Conservation (phyloP, 2,888 invertebrate species). For the Melieria omissa region DNA sequence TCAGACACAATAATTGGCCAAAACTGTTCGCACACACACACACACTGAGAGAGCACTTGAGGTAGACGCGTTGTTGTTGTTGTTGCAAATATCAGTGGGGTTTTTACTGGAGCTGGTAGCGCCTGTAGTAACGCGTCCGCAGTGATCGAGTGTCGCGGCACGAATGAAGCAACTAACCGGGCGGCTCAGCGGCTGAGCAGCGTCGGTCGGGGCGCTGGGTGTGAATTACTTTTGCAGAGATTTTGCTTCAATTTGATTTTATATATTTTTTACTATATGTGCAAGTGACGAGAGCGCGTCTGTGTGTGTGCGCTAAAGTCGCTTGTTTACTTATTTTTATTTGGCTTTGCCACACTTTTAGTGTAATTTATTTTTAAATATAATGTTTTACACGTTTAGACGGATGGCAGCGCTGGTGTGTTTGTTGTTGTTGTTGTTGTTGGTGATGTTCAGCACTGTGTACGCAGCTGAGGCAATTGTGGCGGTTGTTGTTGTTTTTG, state of each 20-base stretch:
- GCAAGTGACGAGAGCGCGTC: not conserved
- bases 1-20: not conserved
- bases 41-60: too few relatives aligned
- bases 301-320: not conserved
- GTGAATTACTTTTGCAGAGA: slow-evolving; percentile 3
- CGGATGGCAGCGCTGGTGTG: slow-evolving; percentile 10
- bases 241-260: not conserved
- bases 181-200: not conserved
- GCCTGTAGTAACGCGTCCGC: slow-evolving; percentile 49
- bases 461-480: not conserved
- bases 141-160: slow-evolving; percentile 51
- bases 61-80: too few relatives aligned
- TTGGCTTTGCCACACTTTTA: not conserved
- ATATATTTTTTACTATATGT: not conserved
- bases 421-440: slow-evolving; percentile 18
- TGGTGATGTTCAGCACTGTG: not conserved
- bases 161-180: slow-evolving; percentile 45
- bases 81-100: too few relatives aligned
- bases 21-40: too few relatives aligned
- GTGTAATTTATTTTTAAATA: too few relatives aligned
- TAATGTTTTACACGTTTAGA: too few relatives aligned
- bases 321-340: not conserved
- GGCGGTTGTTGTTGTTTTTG: too few relatives aligned
- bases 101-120: slow-evolving; percentile 42
- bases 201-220: slow-evolving; percentile 11